Evolutionary conservation across 2,113 vertebrate species (phyloP), one percentile per base, ranked within the genome.

Genomic region (Rhinolophus ferrumequinum): DNA sequence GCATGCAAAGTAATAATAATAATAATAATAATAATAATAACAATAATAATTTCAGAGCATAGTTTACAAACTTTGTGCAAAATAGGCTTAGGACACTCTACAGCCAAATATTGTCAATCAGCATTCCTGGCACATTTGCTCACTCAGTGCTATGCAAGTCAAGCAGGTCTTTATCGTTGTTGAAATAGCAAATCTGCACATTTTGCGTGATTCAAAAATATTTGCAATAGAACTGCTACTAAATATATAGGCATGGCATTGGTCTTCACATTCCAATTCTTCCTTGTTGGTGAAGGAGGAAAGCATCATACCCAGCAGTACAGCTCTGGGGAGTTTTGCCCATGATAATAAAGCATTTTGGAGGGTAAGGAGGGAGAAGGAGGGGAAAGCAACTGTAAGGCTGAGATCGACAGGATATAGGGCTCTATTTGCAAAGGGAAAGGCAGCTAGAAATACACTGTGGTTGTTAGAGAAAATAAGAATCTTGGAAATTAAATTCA

Each of bases 121-220:
- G 76, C 89, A 97, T 97, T 98, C 96, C 95, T 81, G 88, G 83
- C 93, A 95, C 0, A 2, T 54, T 89, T 89, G 84, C 97, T 96
- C 97, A 95, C 97, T 97, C 97, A 96, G 97, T 56, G 85, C 84
- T 88, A 95, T 93, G 97, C 19, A 79, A 98, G 96, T 88, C 70
- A 76, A 81, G 94, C 75, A 92, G 38, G 81, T 98, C 98, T 97
- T 98, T 30, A 93, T 84, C 1, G 0, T 58, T 86, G 50, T 89
- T 92, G 77, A 89, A 97, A 98, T 95, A 98, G 28, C 96, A 98
- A 94, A 98, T 97, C 90, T 95, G 95, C 88, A 96, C 95, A 86
- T 96, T 97, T 94, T 76, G 47, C 83, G 94, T 70, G 89, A 93
- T 96, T 94, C 89, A 41, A 95, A 44, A 90, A 96, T 98, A 97